phyloP scores from a whole-genome alignment of 2,113 vertebrate genomes.

The Macaca nemestrina region DNA sequence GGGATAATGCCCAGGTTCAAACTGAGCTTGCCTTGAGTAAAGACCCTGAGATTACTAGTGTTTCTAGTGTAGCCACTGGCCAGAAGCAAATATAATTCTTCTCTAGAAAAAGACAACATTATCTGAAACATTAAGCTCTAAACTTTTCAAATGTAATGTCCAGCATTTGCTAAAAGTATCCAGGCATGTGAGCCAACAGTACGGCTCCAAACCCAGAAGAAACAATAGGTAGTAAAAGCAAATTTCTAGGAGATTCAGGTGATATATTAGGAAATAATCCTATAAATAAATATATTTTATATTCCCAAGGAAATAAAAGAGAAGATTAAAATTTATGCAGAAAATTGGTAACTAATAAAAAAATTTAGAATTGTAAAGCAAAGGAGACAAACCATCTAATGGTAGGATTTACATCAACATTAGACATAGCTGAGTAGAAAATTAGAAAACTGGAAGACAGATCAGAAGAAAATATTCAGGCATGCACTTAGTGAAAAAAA shows the following conservation, averaged over 20 bases:
- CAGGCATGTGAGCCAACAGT: not conserved
- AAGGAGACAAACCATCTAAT: not conserved
- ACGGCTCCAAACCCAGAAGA: fast-evolving
- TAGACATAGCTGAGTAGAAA: slow-evolving; percentile 23
- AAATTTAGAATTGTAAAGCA: not conserved
- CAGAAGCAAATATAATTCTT: not conserved
- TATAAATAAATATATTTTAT: not conserved
- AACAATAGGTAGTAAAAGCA: not conserved
- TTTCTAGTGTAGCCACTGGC: not conserved
- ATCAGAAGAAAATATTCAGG: not conserved
- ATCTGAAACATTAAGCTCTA: not conserved
- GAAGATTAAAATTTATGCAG: not conserved
- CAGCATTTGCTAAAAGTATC: not conserved
- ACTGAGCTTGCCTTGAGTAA: too few species aligned
- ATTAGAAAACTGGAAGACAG: not conserved
- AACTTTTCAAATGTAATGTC: not conserved
- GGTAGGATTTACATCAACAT: not conserved
- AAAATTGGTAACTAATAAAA: not conserved
- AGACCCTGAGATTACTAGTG: fast-evolving
- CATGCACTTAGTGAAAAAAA: not conserved
- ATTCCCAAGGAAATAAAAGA: not conserved
- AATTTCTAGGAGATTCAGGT: not conserved
- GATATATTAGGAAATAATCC: too few species aligned
- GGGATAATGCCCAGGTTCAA: not conserved
- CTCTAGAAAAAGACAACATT: not conserved